Evolutionary conservation across 2,888 invertebrate species (phyloP), one percentile per base, ranked within the genome.

Genomic region (Embidobia sp.): DNA sequence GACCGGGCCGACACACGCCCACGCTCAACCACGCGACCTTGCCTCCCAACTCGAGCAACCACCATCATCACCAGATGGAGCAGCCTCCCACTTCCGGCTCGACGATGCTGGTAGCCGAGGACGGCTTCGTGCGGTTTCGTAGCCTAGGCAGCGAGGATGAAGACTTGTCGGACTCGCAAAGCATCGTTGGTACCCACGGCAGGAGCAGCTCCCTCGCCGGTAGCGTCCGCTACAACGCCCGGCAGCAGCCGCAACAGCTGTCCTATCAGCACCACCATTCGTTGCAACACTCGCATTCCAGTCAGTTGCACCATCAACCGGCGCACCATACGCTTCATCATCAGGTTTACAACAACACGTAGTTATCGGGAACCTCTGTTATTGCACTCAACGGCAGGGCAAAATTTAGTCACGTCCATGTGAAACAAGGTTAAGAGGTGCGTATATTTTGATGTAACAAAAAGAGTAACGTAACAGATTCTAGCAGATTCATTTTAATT

Each of bases 61-160:
- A 83, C 11, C 90, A 83, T 91, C 73, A 74, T 29, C 69, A 76
- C 19, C 64, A 74, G 22, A 92, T 84, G 86, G 91, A 84, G 91
- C 92, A 79, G 91, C 92, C 46, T 91, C 92, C 82, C 88, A 91
- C 88, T 4, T 85, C 87, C 2, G 88, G 89, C 13, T 86, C 87
- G 67, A 93, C 96, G 81, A 96, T 97, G 95, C 90, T 97, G 78
- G 96, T 96, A n/a, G 95, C 96, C 75, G 97, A 97, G 86, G 95
- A 96, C 85, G 96, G 97, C 3, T 96, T 97, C 89, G 94, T 97
- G 8, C 91, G 97, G 81, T 96, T 97, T 90, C 92, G 96, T 77
- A 94, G 94, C 10, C 90, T 95, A 81, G 94, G 88, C 7, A 70
- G 70, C 19, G 89, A 89, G 35, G 87, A 88, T 67, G 73, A 73